Conservation (phyloP, 2,113 vertebrate genomes). For the Noctilio leporinus region DNA sequence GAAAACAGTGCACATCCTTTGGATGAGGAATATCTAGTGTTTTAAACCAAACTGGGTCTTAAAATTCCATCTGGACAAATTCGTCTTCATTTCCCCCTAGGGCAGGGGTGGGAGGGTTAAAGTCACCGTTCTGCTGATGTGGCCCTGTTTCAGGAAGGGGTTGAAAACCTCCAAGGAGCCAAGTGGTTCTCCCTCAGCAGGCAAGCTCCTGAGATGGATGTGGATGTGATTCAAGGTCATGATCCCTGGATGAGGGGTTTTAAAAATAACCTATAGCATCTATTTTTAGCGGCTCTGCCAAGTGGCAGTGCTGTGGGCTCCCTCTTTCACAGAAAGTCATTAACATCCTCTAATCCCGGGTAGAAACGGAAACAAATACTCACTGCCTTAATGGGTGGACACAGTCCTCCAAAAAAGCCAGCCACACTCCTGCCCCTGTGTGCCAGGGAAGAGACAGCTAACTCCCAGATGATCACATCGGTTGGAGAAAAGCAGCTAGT, state of each 20-base stretch:
- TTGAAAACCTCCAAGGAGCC: not conserved
- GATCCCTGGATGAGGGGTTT: slow-evolving; percentile 42
- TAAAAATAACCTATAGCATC: slow-evolving; percentile 45
- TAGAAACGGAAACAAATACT: not conserved
- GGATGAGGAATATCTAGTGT: not conserved
- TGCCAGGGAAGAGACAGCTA: not conserved
- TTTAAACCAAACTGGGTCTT: not conserved
- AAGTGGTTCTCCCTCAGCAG: not conserved
- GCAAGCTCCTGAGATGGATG: not conserved
- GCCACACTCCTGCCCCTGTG: not conserved
- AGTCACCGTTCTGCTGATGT: not conserved
- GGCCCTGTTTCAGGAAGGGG: not conserved
- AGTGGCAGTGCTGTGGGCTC: not conserved
- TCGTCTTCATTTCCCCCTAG: not conserved
- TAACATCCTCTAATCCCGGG: not conserved
- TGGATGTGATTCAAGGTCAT: not conserved
- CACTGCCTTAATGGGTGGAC: not conserved
- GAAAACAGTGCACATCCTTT: not conserved
- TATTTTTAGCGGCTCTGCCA: slow-evolving; percentile 48
- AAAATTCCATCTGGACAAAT: not conserved
- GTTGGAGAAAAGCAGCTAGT: slow-evolving; percentile 41
- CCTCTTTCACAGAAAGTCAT: not conserved
- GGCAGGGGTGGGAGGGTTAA: not conserved
- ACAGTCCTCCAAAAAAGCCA: not conserved
- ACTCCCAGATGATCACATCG: not conserved